Conservation (phyloP, 53 echinoderm and acorn worm species). For the Crossaster papposus region DNA sequence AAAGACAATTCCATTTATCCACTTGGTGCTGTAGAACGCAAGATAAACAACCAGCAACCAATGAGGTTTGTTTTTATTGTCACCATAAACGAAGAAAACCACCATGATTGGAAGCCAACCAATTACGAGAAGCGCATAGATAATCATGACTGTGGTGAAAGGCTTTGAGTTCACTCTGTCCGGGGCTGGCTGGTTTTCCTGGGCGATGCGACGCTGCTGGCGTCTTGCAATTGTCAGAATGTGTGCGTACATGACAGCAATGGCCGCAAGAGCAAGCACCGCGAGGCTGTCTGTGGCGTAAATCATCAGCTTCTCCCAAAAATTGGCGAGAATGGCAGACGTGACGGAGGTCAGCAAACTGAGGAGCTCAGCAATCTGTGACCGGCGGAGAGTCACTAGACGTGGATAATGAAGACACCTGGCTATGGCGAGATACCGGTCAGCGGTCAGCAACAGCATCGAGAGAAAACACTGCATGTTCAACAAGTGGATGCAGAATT, state of each 20-base stretch:
- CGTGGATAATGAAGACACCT: slow-evolving; percentile 22
- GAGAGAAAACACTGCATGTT: not conserved
- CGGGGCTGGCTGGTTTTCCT: not conserved
- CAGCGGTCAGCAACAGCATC: not conserved
- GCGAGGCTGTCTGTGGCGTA: not conserved
- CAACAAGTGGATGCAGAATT: not conserved
- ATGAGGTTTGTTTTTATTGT: too few species aligned
- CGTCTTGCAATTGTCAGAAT: slow-evolving; percentile 17
- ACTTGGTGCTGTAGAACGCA: too few species aligned
- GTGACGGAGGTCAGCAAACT: not conserved
- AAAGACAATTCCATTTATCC: too few species aligned
- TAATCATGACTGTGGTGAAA: slow-evolving; percentile 16
- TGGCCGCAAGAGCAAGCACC: not conserved
- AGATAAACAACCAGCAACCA: too few species aligned
- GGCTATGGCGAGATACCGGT: slow-evolving; percentile 11
- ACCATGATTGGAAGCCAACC: not conserved
- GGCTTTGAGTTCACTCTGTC: not conserved
- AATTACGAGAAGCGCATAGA: not conserved
- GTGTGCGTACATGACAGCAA: slow-evolving; percentile 23
- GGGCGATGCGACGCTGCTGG: not conserved
- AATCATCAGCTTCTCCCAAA: not conserved
- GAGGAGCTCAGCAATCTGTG: not conserved
- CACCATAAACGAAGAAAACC: not conserved
- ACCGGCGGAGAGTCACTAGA: not conserved
- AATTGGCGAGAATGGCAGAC: not conserved